These are phyloP conservation scores for Poeciliopsis presidionis DNA, from an alignment of 2,797 vertebrate species.

Conservation along the genomic window DNA sequence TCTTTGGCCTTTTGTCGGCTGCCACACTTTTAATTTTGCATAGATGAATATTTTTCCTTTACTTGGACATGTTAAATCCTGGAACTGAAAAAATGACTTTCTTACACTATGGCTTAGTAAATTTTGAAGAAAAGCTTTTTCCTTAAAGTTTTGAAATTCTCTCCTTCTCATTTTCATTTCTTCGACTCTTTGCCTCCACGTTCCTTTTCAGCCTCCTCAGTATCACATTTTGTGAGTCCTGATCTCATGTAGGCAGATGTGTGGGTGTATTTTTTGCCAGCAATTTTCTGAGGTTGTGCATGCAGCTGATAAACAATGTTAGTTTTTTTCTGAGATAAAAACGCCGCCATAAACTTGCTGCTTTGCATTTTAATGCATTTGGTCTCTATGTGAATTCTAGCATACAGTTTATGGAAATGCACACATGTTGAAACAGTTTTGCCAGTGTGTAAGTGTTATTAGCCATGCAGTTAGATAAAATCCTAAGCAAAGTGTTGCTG, in stretches of 20 bases:
- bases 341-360: background rate
- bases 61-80: background rate
- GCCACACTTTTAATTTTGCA: background rate
- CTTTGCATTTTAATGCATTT: background rate
- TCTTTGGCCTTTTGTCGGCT: background rate
- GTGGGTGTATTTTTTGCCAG: conserved; percentile 37
- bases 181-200: background rate
- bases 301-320: conserved; percentile 4
- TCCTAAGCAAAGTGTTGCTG: background rate
- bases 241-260: conserved; percentile 42
- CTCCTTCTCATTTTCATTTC: background rate
- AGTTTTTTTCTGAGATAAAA: conserved; percentile 10
- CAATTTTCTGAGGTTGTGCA: conserved; percentile 25
- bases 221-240: conserved; percentile 21
- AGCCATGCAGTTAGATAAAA: background rate
- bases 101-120: background rate
- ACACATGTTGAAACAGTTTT: background rate
- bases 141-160: background rate
- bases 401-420: background rate
- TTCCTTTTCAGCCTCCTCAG: background rate
- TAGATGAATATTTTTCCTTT: no score
- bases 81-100: background rate
- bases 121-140: background rate
- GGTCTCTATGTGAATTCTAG: background rate
- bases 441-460: background rate